phyloP scores from a whole-genome alignment of 2,888 invertebrate species.

The Venusia cambrica region DNA sequence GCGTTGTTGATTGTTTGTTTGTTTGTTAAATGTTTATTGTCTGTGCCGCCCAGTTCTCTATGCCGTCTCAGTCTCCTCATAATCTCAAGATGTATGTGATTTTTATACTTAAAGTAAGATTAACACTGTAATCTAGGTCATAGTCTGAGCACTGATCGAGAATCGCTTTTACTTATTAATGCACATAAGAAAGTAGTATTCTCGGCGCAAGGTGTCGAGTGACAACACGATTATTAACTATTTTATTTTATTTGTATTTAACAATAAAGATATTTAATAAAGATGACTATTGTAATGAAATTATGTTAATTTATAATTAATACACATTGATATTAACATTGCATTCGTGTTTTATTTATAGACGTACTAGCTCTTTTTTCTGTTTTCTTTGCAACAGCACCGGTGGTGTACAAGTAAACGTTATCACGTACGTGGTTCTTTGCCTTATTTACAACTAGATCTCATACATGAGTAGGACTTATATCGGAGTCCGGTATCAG shows the following conservation, averaged over 20 bases:
- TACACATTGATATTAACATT: slow-evolving; percentile 66
- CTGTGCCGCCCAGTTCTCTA: slow-evolving; percentile 67
- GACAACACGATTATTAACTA: slow-evolving; percentile 31
- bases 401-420: too few species aligned
- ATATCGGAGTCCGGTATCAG: too few species aligned
- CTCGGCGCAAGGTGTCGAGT: slow-evolving; percentile 35
- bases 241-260: slow-evolving; percentile 51
- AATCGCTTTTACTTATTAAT: slow-evolving; percentile 70
- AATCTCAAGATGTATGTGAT: slow-evolving; percentile 77
- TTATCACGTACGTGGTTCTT: too few species aligned
- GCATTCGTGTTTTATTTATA: slow-evolving; percentile 35
- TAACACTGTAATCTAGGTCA: slow-evolving; percentile 53
- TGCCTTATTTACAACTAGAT: too few species aligned
- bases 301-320: slow-evolving; percentile 68
- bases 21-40: slow-evolving; percentile 49
- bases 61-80: slow-evolving; percentile 71
- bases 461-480: too few species aligned
- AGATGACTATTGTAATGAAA: slow-evolving; percentile 50
- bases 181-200: slow-evolving; percentile 69
- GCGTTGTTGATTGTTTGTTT: slow-evolving; percentile 52
- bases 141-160: slow-evolving; percentile 43
- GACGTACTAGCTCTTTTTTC: too few species aligned
- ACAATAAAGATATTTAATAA: slow-evolving; percentile 59
- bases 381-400: too few species aligned
- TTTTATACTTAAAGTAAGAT: slow-evolving; percentile 70